Evolutionary conservation across 2,797 vertebrate species (phyloP), one percentile per base, ranked within the genome.

Genomic region (Melanogrammus aeglefinus): DNA sequence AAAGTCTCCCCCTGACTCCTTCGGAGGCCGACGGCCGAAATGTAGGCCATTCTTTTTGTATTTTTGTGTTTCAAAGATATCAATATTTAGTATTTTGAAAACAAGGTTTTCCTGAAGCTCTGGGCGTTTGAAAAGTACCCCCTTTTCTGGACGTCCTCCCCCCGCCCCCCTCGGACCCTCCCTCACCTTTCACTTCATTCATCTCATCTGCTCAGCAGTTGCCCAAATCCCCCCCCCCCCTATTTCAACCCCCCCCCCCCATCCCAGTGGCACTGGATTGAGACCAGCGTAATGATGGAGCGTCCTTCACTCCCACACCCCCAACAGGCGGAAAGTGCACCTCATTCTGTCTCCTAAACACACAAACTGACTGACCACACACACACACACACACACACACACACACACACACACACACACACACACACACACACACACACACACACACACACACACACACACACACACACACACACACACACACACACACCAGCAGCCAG

Each of bases 231-330:
- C 57, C 51, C 51, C 51, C 51, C 21, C 51, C 18, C n/a, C 78
- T 70, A 88, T 87, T 85, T 77, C 85, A 83, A 79, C 84, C 81
- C 78, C 79, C 80, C 85, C 82, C 84, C 3, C 41, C 41, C 87
- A 84, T 90, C 89, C 88, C 81, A 36, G 74, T 0, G 76, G 90
- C 86, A 82, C 82, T 79, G 83, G 78, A 83, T 83, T 82, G 78
- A 87, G 91, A 89, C 87, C 72, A 71, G 84, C 81, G 76, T 83
- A 86, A 86, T 87, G 90, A 90, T 88, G 80, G 82, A 78, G 78
- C 84, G 77, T 80, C 79, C 81, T 82, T 27, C 76, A 80, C 80
- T 82, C 80, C 29, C 31, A n/a, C n/a, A n/a, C n/a, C 76, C 76
- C 79, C 76, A 63, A 35, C 47, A 66, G 78, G 75, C 81, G 73